Conservation (phyloP, 2,797 vertebrate genomes). For the Mustela erminea region DNA sequence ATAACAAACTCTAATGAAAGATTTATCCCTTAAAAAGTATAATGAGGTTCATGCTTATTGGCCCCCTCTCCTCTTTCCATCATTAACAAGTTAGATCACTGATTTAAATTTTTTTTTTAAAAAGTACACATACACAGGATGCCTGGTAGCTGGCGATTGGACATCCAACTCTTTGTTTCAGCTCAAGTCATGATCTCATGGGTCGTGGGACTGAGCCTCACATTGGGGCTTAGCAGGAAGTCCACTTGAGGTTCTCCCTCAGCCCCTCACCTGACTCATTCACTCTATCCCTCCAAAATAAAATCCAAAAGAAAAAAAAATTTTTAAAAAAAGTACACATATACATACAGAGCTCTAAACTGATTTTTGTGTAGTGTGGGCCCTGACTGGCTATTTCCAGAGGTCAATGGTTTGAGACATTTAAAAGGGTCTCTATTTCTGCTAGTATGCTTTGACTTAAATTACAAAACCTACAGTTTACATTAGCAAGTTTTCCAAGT, state of each 20-base stretch:
- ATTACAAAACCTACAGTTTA: conserved; percentile 25
- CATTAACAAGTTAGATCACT: background rate
- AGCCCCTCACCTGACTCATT: background rate
- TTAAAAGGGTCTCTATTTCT: background rate
- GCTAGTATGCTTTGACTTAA: background rate
- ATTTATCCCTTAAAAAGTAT: background rate
- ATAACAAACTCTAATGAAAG: conserved; percentile 28
- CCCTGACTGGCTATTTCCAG: background rate
- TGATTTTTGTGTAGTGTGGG: background rate
- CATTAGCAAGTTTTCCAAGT: background rate
- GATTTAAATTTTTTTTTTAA: conserved; percentile 15
- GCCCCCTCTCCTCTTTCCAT: background rate
- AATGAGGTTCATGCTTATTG: conserved; percentile 44
- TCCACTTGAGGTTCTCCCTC: background rate
- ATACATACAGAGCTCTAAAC: background rate
- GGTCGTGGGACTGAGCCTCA: background rate
- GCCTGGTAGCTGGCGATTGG: background rate
- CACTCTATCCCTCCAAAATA: background rate
- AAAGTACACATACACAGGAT: background rate
- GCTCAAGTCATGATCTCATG: background rate
- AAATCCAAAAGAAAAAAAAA: background rate
- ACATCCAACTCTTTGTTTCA: background rate
- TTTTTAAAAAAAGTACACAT: background rate
- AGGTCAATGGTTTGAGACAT: background rate
- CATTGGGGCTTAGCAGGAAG: background rate